Base-by-base conservation (phyloP, 2,797 vertebrate species). In the Lagocephalus sceleratus region DNA sequence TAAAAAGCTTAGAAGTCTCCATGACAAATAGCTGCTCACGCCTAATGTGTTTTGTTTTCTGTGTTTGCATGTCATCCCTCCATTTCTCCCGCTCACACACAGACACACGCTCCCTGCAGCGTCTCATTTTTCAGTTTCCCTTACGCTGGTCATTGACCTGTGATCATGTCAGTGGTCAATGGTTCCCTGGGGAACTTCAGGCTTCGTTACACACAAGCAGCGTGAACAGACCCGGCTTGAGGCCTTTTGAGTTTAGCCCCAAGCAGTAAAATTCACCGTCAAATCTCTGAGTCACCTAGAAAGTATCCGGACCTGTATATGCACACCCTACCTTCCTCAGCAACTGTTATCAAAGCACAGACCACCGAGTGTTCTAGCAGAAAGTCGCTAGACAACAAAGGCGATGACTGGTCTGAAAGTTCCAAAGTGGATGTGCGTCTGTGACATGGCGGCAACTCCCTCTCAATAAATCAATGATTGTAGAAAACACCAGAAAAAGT, bases 71-170 rank as follows among this genome's bases (percentile, higher is more conserved):
- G 51, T 57, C 42, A 55, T 29, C 2, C 20, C 11, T 57, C 52
- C 40, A 14, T 47, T 0, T 22, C 9, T 16, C 19, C 43, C 51
- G 9, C 8, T 16, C 63, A 20, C 47, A 15, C 42, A 43, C 45
- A 60, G 44, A 53, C 47, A 51, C 60, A 46, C 35, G 7, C 38
- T 58, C 51, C 15, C 32, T 21, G 44, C 41, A 60, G 60, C 50
- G 63, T 73, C 73, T 84, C 79, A 5, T 63, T 59, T 79, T 79
- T 75, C 81, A 75, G 66, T 67, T 68, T 61, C 60, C 65, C 73
- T 77, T 50, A 73, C 60, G 23, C 38, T 60, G 71, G 63, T 69
- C 65, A 32, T 56, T 84, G 82, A 84, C 81, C 83, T 73, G 72
- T 74, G 75, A 63, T 76, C 57, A 56, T 81, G 79, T 84, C 80